Evolutionary conservation across 2,888 invertebrate species (phyloP), one percentile per base, ranked within the genome.

Genomic region (Marronus borbonicus): DNA sequence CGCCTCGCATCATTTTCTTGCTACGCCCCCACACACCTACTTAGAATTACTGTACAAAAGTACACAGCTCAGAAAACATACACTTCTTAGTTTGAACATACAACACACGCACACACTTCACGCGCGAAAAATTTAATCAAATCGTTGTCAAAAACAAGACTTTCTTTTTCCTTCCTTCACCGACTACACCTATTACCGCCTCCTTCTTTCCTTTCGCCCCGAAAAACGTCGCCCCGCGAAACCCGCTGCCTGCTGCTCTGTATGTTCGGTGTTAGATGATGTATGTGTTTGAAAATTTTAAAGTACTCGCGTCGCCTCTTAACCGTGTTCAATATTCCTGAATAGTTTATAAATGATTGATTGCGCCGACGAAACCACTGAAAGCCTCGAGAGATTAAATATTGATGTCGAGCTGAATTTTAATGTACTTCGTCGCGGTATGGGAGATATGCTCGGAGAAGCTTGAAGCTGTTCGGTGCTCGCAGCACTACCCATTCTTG

Each of bases 271-370:
- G 55, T 58, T 58, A 58, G 72, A 58, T 74, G 79, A 77, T 77
- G 77, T 77, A 79, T 77, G 76, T 76, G 76, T 68, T 68, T 76
- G 74, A 72, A 79, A 80, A 77, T 81, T 80, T 79, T 78, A 80
- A 81, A 79, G 76, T 78, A 80, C 80, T 79, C 76, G 76, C 72
- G 76, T 76, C 76, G 78, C 72, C 65, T 76, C 76, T 70, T 70
- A 76, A 78, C 70, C 76, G 74, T 80, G 81, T 80, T 81, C 81
- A 77, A 81, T 81, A 80, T 80, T 79, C 80, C 76, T 78, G 80
- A 81, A 81, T 85, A 79, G 85, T 85, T 86, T 85, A 84, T 86
- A 84, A 86, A 86, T 87, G 86, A 87, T 87, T 87, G 86, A 87
- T 87, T 85, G 86, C 85, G 84, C 83, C 85, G 79, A 77, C 80